A percentile compares a stretch with the other conserved stretches of the same genome.
Evolutionary conservation across 2,797 vertebrate genomes (phyloP).

Genomic region (Rhinogobio ventralis): DNA sequence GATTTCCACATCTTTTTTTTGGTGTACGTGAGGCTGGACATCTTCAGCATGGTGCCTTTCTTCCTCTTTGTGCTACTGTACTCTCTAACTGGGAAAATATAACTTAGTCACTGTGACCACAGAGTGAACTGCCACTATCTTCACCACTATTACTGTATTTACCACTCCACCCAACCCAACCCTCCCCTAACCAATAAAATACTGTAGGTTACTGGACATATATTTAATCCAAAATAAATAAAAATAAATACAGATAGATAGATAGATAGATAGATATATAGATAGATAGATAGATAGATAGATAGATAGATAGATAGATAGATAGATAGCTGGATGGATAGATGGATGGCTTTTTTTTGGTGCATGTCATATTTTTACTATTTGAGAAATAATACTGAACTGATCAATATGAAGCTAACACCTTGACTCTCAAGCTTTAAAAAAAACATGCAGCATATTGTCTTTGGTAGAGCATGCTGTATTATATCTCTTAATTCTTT

Average conservation of each 20-base stretch:
- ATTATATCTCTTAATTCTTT: background rate
- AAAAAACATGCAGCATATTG: background rate
- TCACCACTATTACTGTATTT: constrained; percentile 73
- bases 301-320: background rate
- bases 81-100: constrained; percentile 76
- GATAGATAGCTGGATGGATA: background rate
- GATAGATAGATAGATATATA: background rate
- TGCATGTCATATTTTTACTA: no score
- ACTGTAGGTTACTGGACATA: background rate
- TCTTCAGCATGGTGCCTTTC: constrained; percentile 82
- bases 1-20: background rate
- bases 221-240: background rate
- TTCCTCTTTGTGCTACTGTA: constrained; percentile 79
- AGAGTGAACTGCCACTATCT: constrained; percentile 61
- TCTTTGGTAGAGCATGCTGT: background rate
- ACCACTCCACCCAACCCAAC: constrained; percentile 25
- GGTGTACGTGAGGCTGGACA: constrained; percentile 18
- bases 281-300: background rate
- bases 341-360: no score
- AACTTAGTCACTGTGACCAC: constrained; percentile 79
- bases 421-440: background rate
- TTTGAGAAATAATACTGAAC: no score
- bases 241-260: background rate
- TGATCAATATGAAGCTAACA: background rate
- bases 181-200: background rate